Base-by-base conservation (phyloP, 2,113 vertebrate genomes). In the Clinocottus analis region DNA sequence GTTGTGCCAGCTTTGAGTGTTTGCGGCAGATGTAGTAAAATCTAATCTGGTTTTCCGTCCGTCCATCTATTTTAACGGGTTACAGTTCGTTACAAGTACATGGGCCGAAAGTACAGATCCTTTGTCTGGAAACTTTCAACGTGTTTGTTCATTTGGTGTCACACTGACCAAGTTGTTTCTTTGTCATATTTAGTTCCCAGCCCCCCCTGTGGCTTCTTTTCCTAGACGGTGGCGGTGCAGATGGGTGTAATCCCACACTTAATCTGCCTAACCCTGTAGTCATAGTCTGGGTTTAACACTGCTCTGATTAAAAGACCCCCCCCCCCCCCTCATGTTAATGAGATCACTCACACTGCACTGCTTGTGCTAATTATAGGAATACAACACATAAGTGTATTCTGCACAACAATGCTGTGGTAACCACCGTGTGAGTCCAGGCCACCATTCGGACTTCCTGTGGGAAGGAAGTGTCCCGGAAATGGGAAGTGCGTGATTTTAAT, bases 211-310 rank as follows among this genome's bases (percentile, higher is more conserved):
- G 53, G 43, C 75, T 75, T 74, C 63, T 82, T 49, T 87, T 85
- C 74, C 87, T 82, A 49, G 84, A 91, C 77, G 68, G 72, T 45
- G 33, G 56, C 47, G 7, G 39, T 85, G 56, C 89, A 84, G 77
- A 86, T 90, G 85, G 85, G 27, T 75, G 62, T 91, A 89, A 92
- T 91, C 90, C 90, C 73, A 62, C 1, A 63, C 9, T 69, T 91
- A 92, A 91, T 90, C 89, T 87, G 82, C 83, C 82, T 84, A 80
- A 78, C 77, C 67, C 80, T 71, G 82, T 75, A 70, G 72, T 67
- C 62, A 11, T 73, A 82, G 80, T 87, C 84, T 80, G 83, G 84
- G 21, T 85, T 86, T 85, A 86, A 75, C 51, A 21, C 27, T 3
- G 21, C 75, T 29, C 66, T 75, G 77, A 87, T 90, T 89, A 87